Evolutionary conservation across 2,888 invertebrate genomes (phyloP).

Genomic region (Amblyjoppa fuscipennis): DNA sequence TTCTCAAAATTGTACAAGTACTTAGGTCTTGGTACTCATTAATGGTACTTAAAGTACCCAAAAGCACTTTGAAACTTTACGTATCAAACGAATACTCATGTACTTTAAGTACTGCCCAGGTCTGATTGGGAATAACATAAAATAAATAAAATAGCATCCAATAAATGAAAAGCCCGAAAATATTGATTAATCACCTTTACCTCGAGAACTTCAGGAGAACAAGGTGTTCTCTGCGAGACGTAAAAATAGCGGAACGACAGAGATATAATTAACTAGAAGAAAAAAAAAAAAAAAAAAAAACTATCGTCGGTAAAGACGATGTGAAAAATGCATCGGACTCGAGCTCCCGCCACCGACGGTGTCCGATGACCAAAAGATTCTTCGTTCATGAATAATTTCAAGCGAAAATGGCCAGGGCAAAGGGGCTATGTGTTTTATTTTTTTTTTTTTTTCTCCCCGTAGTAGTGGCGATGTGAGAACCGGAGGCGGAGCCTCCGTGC

Average conservation of each 20-base stretch:
- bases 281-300: background rate
- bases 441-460: background rate
- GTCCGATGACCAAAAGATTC: conserved; percentile 61
- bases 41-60: too few species aligned
- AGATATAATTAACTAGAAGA: background rate
- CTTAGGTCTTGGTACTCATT: too few species aligned
- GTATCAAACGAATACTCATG: too few species aligned
- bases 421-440: conserved; percentile 33
- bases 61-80: too few species aligned
- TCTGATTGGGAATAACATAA: too few species aligned
- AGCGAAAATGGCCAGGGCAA: conserved; percentile 58
- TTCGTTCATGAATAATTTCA: conserved; percentile 63
- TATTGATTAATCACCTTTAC: background rate
- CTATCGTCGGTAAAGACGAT: background rate
- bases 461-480: conserved; percentile 23
- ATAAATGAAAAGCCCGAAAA: background rate
- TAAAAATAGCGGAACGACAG: background rate
- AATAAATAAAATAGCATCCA: background rate
- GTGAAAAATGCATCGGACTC: background rate
- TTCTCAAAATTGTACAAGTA: too few species aligned
- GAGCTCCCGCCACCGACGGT: conserved; percentile 1
- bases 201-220: background rate
- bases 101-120: too few species aligned
- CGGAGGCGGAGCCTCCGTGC: conserved; percentile 60
- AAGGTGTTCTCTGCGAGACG: background rate